A percentile compares a stretch with the other conserved stretches of the same genome.
phyloP scores from a whole-genome alignment of 2,113 vertebrate genomes.

The Grallaria varia region DNA sequence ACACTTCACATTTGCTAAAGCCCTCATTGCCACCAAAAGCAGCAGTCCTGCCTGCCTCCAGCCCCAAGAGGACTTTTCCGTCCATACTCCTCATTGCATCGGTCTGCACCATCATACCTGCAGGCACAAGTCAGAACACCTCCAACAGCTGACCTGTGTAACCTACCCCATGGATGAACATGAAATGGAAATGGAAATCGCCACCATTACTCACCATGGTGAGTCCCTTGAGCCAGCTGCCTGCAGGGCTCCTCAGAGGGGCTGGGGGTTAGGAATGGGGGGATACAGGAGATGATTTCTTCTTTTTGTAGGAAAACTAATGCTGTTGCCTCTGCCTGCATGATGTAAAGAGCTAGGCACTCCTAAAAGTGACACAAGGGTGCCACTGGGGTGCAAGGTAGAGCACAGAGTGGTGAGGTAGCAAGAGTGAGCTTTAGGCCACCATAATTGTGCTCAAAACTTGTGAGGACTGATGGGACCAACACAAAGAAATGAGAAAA shows the following conservation, averaged over 20 bases:
- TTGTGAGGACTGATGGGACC: fast-evolving
- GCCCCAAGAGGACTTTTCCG: not conserved
- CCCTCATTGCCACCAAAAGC: not conserved
- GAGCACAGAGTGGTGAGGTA: not conserved
- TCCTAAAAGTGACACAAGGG: not conserved
- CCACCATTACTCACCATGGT: fast-evolving
- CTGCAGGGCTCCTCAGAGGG: fast-evolving
- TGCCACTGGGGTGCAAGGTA: not conserved
- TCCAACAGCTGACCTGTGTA: not conserved
- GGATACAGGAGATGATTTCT: not conserved
- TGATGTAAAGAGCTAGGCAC: not conserved
- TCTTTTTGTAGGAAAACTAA: not conserved
- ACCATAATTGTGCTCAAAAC: not conserved
- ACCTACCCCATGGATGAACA: fast-evolving
- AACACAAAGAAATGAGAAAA: not conserved
- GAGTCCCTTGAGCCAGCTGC: not conserved
- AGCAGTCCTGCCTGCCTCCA: not conserved
- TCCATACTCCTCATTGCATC: not conserved
- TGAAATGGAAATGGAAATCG: not conserved
- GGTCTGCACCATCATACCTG: fast-evolving
- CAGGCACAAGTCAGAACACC: not conserved
- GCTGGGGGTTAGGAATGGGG: not conserved
- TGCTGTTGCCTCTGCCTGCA: not conserved
- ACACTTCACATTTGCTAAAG: not conserved
- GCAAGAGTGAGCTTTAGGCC: not conserved